Conservation (phyloP, 92 coral and sea anemone species). For the Zoanthus solanderi region DNA sequence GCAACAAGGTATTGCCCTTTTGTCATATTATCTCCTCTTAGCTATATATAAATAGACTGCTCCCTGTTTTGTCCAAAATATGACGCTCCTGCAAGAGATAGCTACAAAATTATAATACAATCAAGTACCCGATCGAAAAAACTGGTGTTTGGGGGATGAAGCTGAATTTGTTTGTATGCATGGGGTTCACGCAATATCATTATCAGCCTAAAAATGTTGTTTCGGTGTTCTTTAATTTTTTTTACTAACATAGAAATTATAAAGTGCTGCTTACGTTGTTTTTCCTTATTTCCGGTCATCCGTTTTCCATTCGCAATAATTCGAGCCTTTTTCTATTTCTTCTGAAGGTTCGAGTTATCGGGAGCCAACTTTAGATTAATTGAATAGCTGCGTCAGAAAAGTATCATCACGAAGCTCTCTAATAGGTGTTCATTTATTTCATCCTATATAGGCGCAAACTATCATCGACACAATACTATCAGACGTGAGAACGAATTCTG, state of each 20-base stretch:
- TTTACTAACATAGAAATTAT: background rate
- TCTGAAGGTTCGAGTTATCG: background rate
- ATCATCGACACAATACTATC: background rate
- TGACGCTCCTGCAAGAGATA: slow-evolving; percentile 3
- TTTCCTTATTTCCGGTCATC: background rate
- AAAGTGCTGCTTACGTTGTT: background rate
- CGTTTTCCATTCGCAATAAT: background rate
- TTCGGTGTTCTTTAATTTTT: background rate
- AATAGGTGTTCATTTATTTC: background rate
- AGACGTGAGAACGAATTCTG: background rate
- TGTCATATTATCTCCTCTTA: background rate
- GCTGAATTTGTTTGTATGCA: background rate
- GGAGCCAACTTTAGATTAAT: background rate
- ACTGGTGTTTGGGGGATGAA: slow-evolving; percentile 3
- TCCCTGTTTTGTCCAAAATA: background rate
- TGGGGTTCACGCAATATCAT: background rate
- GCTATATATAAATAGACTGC: background rate
- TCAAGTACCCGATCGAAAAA: background rate
- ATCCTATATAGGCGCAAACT: background rate
- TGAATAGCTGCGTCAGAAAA: slow-evolving; percentile 12
- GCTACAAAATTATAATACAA: background rate
- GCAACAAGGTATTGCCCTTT: slow-evolving; percentile 24
- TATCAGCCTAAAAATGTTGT: background rate
- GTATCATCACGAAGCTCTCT: slow-evolving; percentile 14
- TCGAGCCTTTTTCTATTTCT: background rate